Evolutionary conservation across 2,113 vertebrate genomes (phyloP).

Genomic region (Centropus unirufus): DNA sequence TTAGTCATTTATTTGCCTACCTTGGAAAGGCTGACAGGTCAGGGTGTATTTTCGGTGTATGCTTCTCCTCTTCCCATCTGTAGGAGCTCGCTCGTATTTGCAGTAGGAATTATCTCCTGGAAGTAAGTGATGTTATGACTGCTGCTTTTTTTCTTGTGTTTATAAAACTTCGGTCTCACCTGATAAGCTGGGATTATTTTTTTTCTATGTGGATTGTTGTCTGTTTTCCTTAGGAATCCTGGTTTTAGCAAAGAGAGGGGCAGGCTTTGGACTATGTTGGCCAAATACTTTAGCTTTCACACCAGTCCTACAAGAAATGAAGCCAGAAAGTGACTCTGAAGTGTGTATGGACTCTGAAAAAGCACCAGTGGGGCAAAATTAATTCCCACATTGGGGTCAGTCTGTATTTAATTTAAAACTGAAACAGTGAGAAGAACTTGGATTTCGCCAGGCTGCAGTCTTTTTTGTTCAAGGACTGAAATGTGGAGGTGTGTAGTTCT

Average conservation of each 20-base stretch:
- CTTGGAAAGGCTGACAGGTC: neutral
- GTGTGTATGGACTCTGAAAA: neutral
- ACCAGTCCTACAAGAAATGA: neutral
- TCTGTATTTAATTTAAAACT: neutral
- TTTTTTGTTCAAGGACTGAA: neutral
- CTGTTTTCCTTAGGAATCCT: neutral
- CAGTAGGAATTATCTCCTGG: neutral
- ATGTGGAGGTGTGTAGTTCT: neutral
- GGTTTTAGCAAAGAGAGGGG: neutral
- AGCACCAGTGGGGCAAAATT: neutral
- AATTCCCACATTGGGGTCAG: neutral
- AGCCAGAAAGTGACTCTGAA: neutral
- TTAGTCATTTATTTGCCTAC: neutral
- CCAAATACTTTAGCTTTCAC: neutral
- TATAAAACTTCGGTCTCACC: neutral
- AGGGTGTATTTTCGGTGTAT: fast-evolving
- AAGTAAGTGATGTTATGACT: neutral
- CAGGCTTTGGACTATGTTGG: neutral
- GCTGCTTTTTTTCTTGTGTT: neutral
- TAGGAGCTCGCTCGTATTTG: neutral
- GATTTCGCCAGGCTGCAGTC: neutral
- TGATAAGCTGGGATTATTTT: neutral
- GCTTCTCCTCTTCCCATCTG: neutral
- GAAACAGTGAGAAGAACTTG: neutral
- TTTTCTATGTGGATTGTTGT: too few relatives aligned